Evolutionary conservation across 2,797 vertebrate genomes (phyloP), one percentile per base, ranked within the genome.

Genomic region (Decapterus maruadsi): DNA sequence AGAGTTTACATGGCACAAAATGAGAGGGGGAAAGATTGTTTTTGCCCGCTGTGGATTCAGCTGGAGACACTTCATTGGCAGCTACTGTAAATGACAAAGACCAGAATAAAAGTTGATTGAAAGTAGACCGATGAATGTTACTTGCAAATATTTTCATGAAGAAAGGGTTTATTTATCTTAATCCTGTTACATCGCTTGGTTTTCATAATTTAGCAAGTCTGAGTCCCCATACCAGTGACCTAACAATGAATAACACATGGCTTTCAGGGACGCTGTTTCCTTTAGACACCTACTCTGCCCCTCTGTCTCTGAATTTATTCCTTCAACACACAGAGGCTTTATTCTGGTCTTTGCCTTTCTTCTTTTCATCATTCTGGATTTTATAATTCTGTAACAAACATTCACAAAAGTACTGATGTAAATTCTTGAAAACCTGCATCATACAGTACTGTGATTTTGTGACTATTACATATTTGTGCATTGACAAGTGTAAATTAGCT

Each of bases 241-340:
- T 81, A 53, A 78, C 64, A 69, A 84, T 87, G 68, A 87, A 90
- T 89, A 85, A 90, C 74, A 85, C 80, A 88, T 86, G 63, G 50
- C n/a, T 81, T 64, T 26, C 61, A 34, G 64, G 70, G 68, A 75
- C 60, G 34, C 40, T 61, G 26, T 38, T 57, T 71, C 22, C 53
- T 51, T 66, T 42, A 20, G 36, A 57, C 45, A 58, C 56, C 17
- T 14, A 1, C 45, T 13, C 26, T 38, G 17, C 26, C 12, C 29
- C 8, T 36, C 29, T 29, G 5, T 71, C 17, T 64, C 38, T 72
- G 51, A 22, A 69, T 59, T 40, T 62, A 51, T 68, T 59, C 22
- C 68, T 61, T 82, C 70, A 64, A n/a, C 56, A 40, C 4, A 50
- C 65, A 40, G 29, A 2, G 14, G 40, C 48, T 42, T 1, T 36